Percentiles rank a stretch among this genome's conserved stretches.
phyloP scores from a whole-genome alignment of 2,797 vertebrate species.

The Centroberyx gerrardi region DNA sequence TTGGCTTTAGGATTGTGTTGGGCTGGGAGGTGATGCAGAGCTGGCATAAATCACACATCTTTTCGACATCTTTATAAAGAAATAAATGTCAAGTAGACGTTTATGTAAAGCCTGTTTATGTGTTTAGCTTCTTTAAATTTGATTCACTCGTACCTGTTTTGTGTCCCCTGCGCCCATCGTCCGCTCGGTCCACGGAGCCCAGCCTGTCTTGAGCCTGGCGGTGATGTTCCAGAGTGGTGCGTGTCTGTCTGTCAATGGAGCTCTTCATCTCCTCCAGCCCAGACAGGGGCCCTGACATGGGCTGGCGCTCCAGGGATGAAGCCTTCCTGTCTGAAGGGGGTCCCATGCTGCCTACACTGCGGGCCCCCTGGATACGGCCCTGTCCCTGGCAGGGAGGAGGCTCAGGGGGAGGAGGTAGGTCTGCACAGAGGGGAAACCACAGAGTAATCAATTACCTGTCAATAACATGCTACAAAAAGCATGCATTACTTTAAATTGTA shows the following conservation, averaged over 20 bases:
- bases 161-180: conserved; percentile 91
- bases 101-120: background rate
- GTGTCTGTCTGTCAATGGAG: conserved; percentile 91
- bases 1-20: conserved; percentile 6
- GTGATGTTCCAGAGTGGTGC: conserved; percentile 93
- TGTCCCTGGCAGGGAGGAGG: conserved; percentile 95
- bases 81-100: background rate
- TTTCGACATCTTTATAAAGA: background rate
- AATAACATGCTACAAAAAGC: background rate
- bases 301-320: conserved; percentile 95
- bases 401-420: conserved; percentile 99
- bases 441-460: background rate
- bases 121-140: background rate
- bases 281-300: conserved; percentile 82
- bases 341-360: conserved; percentile 82
- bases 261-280: conserved; percentile 92
- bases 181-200: conserved; percentile 91
- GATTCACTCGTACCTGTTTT: conserved; percentile 87
- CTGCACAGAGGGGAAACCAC: conserved; percentile 75
- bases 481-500: background rate
- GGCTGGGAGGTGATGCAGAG: background rate
- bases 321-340: conserved; percentile 92
- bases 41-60: background rate
- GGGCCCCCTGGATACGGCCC: conserved; percentile 90
- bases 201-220: conserved; percentile 94